Percentiles rank a stretch among this genome's conserved stretches.
These are phyloP conservation scores for Cheirogaleus major DNA, from an alignment of 2,797 vertebrate genomes.

Conservation along the genomic window DNA sequence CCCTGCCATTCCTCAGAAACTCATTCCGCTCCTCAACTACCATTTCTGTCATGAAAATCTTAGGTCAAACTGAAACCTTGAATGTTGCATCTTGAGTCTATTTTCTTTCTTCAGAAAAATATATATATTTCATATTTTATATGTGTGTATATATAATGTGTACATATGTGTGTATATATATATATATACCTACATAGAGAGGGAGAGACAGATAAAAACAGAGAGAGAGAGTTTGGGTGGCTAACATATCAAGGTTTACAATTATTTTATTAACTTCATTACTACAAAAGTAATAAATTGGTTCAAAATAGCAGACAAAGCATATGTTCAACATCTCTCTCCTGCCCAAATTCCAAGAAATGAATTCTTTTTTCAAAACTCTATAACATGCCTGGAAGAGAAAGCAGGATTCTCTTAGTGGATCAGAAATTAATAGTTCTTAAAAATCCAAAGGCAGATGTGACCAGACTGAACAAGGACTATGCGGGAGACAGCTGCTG, in stretches of 20 bases:
- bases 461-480: neutral
- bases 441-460: neutral
- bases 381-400: neutral
- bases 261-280: constrained; percentile 8
- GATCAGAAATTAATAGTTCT: constrained; percentile 13
- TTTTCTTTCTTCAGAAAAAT: constrained; percentile 8
- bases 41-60: neutral
- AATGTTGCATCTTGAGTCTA: neutral
- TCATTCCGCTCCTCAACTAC: neutral
- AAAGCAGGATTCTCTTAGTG: neutral
- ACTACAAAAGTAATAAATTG: neutral
- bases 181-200: too few species aligned
- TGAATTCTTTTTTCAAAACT: neutral
- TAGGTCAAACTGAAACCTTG: neutral
- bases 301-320: neutral
- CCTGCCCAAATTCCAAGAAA: neutral
- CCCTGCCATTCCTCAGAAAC: neutral
- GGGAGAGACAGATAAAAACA: neutral
- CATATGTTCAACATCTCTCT: neutral
- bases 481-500: neutral
- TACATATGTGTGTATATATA: neutral
- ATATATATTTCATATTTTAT: neutral
- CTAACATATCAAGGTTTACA: neutral
- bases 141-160: neutral
- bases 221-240: neutral